Evolutionary conservation across 2,888 invertebrate genomes (phyloP).

Genomic region (Drosophila demipolita): DNA sequence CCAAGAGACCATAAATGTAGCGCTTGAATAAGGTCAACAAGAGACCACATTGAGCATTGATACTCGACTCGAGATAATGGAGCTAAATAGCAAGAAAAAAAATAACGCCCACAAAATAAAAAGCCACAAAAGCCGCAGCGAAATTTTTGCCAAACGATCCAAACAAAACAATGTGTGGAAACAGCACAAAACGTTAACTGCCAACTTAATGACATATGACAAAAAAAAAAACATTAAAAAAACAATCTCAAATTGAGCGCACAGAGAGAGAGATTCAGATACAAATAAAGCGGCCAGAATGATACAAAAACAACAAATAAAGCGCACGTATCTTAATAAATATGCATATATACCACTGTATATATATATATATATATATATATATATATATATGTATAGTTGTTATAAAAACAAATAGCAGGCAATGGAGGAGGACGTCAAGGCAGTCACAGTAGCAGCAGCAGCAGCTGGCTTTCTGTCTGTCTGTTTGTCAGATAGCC

Average conservation of each 20-base stretch:
- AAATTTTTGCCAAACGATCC: slow-evolving; percentile 71
- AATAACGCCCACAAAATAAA: slow-evolving; percentile 69
- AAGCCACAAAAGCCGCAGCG: slow-evolving; percentile 53
- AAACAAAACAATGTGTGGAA: slow-evolving; percentile 56
- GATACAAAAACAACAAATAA: slow-evolving; percentile 38
- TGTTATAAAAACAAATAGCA: slow-evolving; percentile 15
- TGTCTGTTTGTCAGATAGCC: slow-evolving; percentile 20
- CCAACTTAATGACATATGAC: slow-evolving; percentile 47
- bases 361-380: neutral
- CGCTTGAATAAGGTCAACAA: slow-evolving; percentile 73
- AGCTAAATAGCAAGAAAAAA: slow-evolving; percentile 21
- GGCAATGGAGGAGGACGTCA: slow-evolving; percentile 26
- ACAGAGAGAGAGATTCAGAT: slow-evolving; percentile 49
- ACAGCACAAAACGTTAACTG: slow-evolving; percentile 50
- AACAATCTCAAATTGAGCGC: slow-evolving; percentile 33
- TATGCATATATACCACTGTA: slow-evolving; percentile 7
- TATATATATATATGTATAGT: slow-evolving; percentile 38
- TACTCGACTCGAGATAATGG: slow-evolving; percentile 54
- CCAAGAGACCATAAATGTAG: slow-evolving; percentile 61
- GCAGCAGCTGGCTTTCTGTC: slow-evolving; percentile 33
- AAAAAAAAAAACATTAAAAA: slow-evolving; percentile 31
- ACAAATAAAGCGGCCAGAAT: slow-evolving; percentile 46
- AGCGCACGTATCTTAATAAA: slow-evolving; percentile 61
- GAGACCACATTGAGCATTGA: slow-evolving; percentile 61
- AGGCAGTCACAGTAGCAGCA: slow-evolving; percentile 37